These are phyloP conservation scores for Phrynocephalus vlangalii DNA, from an alignment of 2,797 vertebrate genomes.

Conservation along the genomic window DNA sequence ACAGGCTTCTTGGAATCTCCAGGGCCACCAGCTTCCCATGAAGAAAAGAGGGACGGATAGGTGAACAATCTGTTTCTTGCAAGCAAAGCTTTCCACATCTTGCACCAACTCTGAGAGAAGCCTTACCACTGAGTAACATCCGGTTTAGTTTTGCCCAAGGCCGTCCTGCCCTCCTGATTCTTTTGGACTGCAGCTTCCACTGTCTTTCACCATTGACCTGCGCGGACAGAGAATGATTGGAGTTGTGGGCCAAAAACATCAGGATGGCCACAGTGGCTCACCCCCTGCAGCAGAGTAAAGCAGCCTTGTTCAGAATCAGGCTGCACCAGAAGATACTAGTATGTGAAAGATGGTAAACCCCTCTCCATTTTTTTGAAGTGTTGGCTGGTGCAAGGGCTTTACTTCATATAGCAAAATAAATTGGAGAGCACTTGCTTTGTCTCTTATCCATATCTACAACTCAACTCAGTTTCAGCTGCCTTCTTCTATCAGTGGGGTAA, in stretches of 20 bases:
- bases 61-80: background rate
- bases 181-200: too few species aligned
- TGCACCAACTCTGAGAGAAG: slow-evolving; percentile 8
- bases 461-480: background rate
- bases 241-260: background rate
- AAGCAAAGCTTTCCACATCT: background rate
- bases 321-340: background rate
- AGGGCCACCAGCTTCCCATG: too few species aligned
- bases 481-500: slow-evolving; percentile 15
- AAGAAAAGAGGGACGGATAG: too few species aligned
- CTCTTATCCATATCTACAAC: background rate
- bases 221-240: too few species aligned
- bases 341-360: background rate
- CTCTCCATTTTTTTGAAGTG: background rate
- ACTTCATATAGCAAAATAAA: background rate
- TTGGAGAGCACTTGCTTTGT: background rate
- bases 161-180: background rate
- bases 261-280: background rate
- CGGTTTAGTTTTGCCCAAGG: slow-evolving; percentile 20
- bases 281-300: background rate
- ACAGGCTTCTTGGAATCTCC: too few species aligned
- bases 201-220: too few species aligned
- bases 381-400: background rate
- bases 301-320: background rate
- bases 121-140: background rate